Base-by-base conservation (phyloP, 2,113 vertebrate genomes). In the Baryphthengus martii region DNA sequence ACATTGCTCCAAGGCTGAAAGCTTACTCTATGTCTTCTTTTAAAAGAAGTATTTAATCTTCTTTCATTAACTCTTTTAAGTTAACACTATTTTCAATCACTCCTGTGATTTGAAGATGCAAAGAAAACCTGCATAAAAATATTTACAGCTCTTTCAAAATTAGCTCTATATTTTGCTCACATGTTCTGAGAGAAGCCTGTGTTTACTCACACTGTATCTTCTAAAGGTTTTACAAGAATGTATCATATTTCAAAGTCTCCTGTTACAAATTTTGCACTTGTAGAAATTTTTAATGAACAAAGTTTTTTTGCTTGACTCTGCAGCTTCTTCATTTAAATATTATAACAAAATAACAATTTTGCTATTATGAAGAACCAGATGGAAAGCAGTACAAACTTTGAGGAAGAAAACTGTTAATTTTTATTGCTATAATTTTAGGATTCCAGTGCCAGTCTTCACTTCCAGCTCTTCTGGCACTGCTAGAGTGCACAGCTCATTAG, bases 361-460 rank as follows among this genome's bases (percentile, higher is more conserved):
- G 7, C 59, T 86, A 44, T 94, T 58, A 66, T 80, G 72, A 71
- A 93, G 29, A 95, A 92, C 10, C 9, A 85, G 28, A 68, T 70
- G 53, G 90, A 82, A 94, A 91, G 81, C 55, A 45, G 40, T 17
- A 81, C 33, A 89, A 93, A 71, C 75, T 89, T 87, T n/a, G 45
- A 78, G 21, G 23, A 90, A 94, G 59, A 85, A 87, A 97, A 52
- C 13, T 77, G 77, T 66, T 72, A 63, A 80, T 87, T 93, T 84
- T 86, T 93, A 49, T 63, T 59, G 55, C 73, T 92, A 28, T 81
- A 90, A 93, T 96, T 85, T 88, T 90, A 90, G 52, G 39, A 88
- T 93, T 92, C 44, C 39, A 74, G n/a, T 77, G 89, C 35, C 23
- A 49, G 50, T 80, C 23, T 92, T 91, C 93, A 91, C 45, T 93